Percentiles rank a stretch among this genome's conserved stretches.
phyloP scores from a whole-genome alignment of 2,888 invertebrate genomes.

The Nebria brevicollis region DNA sequence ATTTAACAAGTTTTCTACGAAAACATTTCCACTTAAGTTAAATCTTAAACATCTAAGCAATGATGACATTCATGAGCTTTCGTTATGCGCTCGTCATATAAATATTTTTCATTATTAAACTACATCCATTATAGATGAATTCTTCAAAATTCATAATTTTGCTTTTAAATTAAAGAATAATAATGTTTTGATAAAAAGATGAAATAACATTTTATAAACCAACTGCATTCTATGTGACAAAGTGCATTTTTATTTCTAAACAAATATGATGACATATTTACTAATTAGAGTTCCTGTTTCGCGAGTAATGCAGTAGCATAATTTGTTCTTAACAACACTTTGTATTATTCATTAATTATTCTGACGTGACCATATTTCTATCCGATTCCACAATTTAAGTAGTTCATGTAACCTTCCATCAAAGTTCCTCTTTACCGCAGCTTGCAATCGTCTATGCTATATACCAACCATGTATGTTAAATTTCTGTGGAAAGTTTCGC shows the following conservation, averaged over 20 bases:
- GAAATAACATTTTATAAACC: no score
- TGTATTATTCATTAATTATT: constrained; percentile 38
- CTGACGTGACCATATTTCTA: constrained; percentile 42
- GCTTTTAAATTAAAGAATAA: no score
- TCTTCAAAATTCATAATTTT: no score
- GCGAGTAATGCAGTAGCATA: constrained; percentile 22
- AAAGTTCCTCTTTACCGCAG: constrained; percentile 6
- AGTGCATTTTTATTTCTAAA: not conserved
- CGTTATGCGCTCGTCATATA: no score
- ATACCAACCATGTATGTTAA: constrained; percentile 14
- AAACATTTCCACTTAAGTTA: not conserved
- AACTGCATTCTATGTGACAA: no score
- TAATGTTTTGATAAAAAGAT: no score
- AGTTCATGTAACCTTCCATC: not conserved
- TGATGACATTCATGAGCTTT: no score
- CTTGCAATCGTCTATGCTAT: constrained; percentile 4
- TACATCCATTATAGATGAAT: no score
- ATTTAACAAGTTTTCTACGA: constrained; percentile 13
- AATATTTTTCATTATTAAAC: no score
- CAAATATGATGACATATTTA: not conserved
- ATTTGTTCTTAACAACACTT: constrained; percentile 20
- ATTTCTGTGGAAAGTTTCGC: constrained; percentile 26
- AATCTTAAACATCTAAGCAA: no score
- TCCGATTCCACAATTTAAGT: constrained; percentile 7
- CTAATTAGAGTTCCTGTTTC: constrained; percentile 29